Percentiles rank a stretch among this genome's conserved stretches.
Conservation (phyloP, 2,888 invertebrate species). For the Temnothorax unifasciatus region DNA sequence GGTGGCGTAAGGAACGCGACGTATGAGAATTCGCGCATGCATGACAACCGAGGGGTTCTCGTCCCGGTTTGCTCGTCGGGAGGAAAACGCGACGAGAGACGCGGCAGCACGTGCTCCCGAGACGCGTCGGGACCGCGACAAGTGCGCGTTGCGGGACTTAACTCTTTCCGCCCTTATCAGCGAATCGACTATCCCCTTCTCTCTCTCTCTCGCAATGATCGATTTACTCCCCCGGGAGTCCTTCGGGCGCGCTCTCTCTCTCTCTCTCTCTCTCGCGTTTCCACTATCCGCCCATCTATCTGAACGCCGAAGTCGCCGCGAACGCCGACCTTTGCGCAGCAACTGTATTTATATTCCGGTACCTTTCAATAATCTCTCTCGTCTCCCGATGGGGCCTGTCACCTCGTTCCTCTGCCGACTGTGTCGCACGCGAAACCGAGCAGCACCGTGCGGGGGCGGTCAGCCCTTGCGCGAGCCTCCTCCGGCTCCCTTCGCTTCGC, state of each 20-base stretch:
- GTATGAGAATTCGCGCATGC: background rate
- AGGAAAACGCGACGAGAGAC: slow-evolving; percentile 58
- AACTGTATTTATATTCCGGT: background rate
- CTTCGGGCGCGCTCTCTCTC: background rate
- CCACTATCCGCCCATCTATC: background rate
- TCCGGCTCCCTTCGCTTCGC: slow-evolving; percentile 23
- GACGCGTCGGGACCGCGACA: slow-evolving; percentile 25
- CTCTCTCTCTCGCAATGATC: slow-evolving; percentile 43
- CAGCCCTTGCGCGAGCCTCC: slow-evolving; percentile 48
- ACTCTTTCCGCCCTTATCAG: background rate
- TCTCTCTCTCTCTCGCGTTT: background rate
- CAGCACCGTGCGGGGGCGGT: slow-evolving; percentile 66
- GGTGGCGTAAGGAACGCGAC: background rate
- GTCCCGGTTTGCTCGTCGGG: slow-evolving; percentile 43
- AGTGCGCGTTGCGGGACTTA: slow-evolving; percentile 9
- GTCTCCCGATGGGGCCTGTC: slow-evolving; percentile 5
- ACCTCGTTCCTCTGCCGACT: background rate
- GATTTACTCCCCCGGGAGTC: slow-evolving; percentile 55
- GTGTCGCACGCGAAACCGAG: slow-evolving; percentile 71
- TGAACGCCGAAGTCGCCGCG: no score
- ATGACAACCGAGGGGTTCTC: slow-evolving; percentile 2
- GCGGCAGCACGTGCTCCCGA: slow-evolving; percentile 65
- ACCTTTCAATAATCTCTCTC: slow-evolving; percentile 24
- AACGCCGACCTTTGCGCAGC: no score
- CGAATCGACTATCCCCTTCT: slow-evolving; percentile 4